Evolutionary conservation across 2,113 vertebrate genomes (phyloP).

Genomic region (Bungarus multicinctus): DNA sequence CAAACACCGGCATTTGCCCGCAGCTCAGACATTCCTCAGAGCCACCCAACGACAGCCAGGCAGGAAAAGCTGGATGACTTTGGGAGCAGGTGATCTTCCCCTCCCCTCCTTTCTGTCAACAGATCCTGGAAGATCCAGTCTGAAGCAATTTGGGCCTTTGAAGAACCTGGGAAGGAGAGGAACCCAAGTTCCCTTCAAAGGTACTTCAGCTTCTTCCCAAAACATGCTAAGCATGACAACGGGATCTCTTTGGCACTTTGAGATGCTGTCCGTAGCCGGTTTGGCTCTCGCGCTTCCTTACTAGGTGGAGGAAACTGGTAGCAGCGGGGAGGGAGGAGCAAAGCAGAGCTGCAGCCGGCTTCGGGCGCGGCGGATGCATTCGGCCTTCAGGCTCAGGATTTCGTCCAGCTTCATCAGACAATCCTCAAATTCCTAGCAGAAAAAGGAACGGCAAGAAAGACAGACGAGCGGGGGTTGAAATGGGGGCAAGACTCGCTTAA

Average conservation of each 20-base stretch:
- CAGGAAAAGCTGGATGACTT: not conserved
- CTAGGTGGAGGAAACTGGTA: conserved; percentile 39
- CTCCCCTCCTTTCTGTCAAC: not conserved
- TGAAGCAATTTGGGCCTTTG: not conserved
- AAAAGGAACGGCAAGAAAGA: not conserved
- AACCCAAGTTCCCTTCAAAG: not conserved
- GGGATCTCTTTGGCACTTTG: not conserved
- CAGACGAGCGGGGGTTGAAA: not conserved
- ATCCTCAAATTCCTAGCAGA: conserved; percentile 77
- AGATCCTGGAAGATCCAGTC: no score
- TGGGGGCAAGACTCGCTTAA: no score
- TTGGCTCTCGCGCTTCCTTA: fast-evolving
- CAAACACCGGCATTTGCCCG: no score
- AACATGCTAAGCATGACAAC: conserved; percentile 15
- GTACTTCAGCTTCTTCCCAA: conserved; percentile 7
- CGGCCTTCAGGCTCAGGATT: conserved; percentile 76
- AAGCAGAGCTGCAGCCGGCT: conserved; percentile 74
- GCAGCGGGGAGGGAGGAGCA: conserved; percentile 14
- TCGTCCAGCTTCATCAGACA: conserved; percentile 78
- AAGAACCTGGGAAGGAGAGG: no score
- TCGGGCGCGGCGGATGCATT: conserved; percentile 74
- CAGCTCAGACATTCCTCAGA: not conserved
- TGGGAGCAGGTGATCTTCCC: not conserved
- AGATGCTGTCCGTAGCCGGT: not conserved
- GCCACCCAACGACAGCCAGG: not conserved